A percentile compares a stretch with the other conserved stretches of the same genome.
Evolutionary conservation across 2,797 vertebrate genomes (phyloP).

Genomic region (Adelosebastes latens): DNA sequence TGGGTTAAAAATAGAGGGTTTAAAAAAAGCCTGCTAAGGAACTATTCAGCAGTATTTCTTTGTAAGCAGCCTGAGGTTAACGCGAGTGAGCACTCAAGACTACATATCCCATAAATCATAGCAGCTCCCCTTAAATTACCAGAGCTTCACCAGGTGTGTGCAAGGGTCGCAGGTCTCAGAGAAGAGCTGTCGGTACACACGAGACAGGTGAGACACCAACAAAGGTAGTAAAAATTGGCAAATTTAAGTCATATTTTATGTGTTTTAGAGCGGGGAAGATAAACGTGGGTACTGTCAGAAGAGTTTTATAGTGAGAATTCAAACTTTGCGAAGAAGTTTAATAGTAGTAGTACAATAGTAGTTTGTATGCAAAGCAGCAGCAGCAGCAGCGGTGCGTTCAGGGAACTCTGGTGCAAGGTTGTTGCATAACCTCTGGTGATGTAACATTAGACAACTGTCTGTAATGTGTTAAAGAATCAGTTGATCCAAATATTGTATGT

Average conservation of each 20-base stretch:
- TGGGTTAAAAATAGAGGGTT: neutral
- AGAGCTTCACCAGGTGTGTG: neutral
- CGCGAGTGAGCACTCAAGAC: neutral
- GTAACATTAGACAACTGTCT: neutral
- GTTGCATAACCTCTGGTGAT: neutral
- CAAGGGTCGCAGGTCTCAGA: fast-evolving
- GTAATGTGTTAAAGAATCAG: neutral
- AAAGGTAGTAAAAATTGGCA: neutral
- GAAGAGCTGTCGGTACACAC: too few relatives aligned
- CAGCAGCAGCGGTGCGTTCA: neutral
- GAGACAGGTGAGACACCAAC: neutral
- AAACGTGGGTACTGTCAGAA: fast-evolving
- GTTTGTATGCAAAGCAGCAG: neutral
- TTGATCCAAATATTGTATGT: neutral
- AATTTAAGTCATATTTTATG: fast-evolving
- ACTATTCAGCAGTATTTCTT: neutral
- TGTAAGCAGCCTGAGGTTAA: neutral
- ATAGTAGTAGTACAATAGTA: too few relatives aligned
- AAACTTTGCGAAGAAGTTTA: neutral
- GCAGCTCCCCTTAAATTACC: neutral
- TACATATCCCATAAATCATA: conserved; percentile 33
- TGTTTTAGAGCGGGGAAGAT: fast-evolving
- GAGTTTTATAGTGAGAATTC: neutral
- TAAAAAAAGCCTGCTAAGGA: neutral
- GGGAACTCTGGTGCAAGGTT: neutral